Conservation (phyloP, 2,797 vertebrate species). For the Falco naumanni region DNA sequence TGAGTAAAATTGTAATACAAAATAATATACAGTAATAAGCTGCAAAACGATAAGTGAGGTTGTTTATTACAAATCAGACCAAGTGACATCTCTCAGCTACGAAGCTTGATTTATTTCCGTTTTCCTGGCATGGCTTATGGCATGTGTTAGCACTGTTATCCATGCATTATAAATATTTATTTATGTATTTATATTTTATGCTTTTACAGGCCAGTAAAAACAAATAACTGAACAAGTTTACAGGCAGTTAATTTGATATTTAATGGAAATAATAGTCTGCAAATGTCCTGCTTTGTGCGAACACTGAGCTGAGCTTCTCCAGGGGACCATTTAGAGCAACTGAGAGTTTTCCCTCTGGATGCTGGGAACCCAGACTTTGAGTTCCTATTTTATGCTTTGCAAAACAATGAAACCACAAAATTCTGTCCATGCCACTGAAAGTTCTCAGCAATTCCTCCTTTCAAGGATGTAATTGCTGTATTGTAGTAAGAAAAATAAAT, state of each 20-base stretch:
- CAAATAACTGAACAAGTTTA: conserved; percentile 68
- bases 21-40: not conserved
- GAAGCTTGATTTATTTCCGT: conserved; percentile 25
- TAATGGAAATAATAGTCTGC: conserved; percentile 63
- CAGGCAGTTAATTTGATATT: conserved; percentile 64
- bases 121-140: conserved; percentile 14
- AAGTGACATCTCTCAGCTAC: conserved; percentile 1
- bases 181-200: conserved; percentile 71
- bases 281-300: conserved; percentile 40
- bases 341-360: not conserved
- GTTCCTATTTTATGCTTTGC: not conserved
- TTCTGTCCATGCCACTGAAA: not conserved
- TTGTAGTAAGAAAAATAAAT: not conserved
- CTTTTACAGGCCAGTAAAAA: conserved; percentile 68
- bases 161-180: conserved; percentile 74
- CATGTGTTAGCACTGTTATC: conserved; percentile 39
- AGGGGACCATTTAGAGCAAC: not conserved
- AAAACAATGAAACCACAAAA: not conserved
- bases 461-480: not conserved
- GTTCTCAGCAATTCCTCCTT: not conserved
- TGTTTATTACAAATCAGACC: conserved; percentile 39
- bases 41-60: not conserved
- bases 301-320: conserved; percentile 11
- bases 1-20: not conserved
- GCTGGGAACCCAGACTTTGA: not conserved